Base-by-base conservation (phyloP, 2,888 invertebrate species). In the Plutella xylostella region DNA sequence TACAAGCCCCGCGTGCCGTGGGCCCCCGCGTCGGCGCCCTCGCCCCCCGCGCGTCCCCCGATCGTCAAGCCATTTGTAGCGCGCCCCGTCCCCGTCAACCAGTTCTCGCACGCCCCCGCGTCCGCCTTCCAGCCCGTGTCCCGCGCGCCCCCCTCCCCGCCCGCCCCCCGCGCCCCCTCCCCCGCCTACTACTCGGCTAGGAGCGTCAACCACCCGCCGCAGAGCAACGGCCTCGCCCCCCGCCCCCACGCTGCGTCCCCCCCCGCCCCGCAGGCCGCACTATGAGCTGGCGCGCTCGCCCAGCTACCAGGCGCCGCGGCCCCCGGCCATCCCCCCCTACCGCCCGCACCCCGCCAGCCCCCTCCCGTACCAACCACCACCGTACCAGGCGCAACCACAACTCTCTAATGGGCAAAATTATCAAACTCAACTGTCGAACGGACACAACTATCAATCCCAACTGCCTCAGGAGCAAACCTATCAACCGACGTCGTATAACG, bases 91-190 rank as follows among this genome's bases (percentile, higher is more conserved):
- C 86, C 87, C 2, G 85, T 90, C 0, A 91, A 91, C 62, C 87
- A 91, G 55, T 92, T 92, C 58, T 91, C 89, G 19, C 92, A 92
- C 63, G 92, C 91, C 0, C 90, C 91, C 0, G 87, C 90, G 79
- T 92, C 92, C 9, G 91, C 91, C 3, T 92, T 92, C 59, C 88
- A 89, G 52, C 92, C 90, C 1, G 84, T 80, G 48, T 17, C 38
- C 15, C 15, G 18, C 14, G 14, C 17, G 9, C 15, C 40, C 64
- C 62, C 38, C 37, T 68, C 62, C 35, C 61, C 17, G 47, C 55
- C 65, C 62, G 50, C 50, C 44, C 42, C 43, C 34, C 42, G 39
- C 39, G 22, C 46, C 49, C 15, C n/a, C 20, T 25, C 4, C 30
- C 45, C 37, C 33, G 51, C 34, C 20, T 43, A 57, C 62, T 48